Evolutionary conservation across 2,797 vertebrate species (phyloP).

Genomic region (Onychomys arenicola): DNA sequence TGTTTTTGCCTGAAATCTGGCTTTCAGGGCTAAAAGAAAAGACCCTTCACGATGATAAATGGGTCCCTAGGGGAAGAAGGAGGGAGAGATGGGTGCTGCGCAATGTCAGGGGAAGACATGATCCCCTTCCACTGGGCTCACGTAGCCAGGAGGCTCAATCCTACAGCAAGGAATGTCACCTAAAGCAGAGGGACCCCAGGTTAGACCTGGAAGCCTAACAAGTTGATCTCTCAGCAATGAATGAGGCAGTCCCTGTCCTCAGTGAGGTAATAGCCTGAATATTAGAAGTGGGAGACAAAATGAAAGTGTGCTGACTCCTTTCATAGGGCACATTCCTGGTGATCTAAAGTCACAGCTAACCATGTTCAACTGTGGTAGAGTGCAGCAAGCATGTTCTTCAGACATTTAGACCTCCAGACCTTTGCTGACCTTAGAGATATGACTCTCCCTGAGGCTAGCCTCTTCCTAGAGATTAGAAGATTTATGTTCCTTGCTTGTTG

Average conservation of each 20-base stretch:
- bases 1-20: background rate
- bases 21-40: conserved; percentile 45
- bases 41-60: background rate
- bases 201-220: background rate
- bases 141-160: background rate
- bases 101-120: background rate
- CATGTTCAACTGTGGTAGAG: background rate
- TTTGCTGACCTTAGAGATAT: background rate
- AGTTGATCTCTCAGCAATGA: background rate
- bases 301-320: background rate
- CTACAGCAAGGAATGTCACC: background rate
- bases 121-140: background rate
- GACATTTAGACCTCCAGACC: background rate
- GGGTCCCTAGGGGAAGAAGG: background rate
- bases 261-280: background rate
- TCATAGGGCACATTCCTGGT: background rate
- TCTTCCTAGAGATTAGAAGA: background rate
- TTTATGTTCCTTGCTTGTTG: background rate
- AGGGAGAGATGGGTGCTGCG: background rate
- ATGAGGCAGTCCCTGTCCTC: background rate
- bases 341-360: background rate
- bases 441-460: background rate
- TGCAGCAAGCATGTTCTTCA: background rate
- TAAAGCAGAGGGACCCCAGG: background rate
- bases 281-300: background rate